Evolutionary conservation across 1,140 invertebrate genomes (phyloP), one percentile per base, ranked within the genome.

Genomic region (Drosophila melanogaster): DNA sequence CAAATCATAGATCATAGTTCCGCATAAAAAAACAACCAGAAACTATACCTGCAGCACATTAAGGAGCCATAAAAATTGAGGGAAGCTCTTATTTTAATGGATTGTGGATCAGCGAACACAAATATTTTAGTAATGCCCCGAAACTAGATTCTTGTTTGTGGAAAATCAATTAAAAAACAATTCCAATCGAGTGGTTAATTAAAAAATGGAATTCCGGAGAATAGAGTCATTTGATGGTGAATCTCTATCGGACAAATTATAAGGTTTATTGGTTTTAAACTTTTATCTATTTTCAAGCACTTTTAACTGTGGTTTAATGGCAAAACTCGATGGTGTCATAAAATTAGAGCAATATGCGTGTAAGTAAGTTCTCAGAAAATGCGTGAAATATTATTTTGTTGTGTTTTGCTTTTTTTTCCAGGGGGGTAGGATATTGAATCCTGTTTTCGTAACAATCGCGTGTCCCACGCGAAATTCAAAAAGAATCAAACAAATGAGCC

Each of bases 111-210:
- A 12, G 17, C 17, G 46, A 72, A 62, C 26, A 49, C 33, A 70
- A 56, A 79, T 87, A 83, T 78, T 76, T 75, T 40, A 59, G 47
- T 56, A 77, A 61, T 81, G 40, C 37, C 8, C 17, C 40, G 40
- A 76, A 77, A 77, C 62, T 56, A 77, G 73, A 69, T 69, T 46
- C 41, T 60, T 65, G 46, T 65, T 65, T 64, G 81, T 81, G 60
- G 75, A 76, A 77, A 87, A 87, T 87, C 84, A 87, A 87, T 87
- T 87, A 87, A 87, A 87, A 87, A 87, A 66, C 83, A 77, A 86
- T 86, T 86, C 38, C 51, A 67, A 4, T 50, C 19, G 37, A 40
- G n/a, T 33, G 61, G 37, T 12, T 76, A 87, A 79, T 81, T 76
- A 86, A 86, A 87, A 86, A 81, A 87, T 81, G 66, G 73, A 87